Evolutionary conservation across 1,140 invertebrate genomes (phyloP), one percentile per base, ranked within the genome.

Genomic region (Ephestia elutella): DNA sequence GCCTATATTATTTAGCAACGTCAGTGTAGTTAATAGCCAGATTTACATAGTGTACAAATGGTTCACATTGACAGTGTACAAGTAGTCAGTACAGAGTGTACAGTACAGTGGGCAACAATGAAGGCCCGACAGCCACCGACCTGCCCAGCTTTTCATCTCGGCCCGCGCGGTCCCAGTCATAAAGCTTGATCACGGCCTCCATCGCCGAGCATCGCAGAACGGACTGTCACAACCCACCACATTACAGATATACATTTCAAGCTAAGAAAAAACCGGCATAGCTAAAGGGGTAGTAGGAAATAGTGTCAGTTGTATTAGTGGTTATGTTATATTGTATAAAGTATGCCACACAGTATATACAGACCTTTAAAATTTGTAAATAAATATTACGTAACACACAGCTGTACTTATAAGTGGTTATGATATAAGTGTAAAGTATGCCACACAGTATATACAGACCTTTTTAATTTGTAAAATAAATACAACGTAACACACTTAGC

Each of bases 131-230:
- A 25, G 30, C 49, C 55, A 71, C 73, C 68, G 75, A 96, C 95
- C 94, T 95, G 92, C 95, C 95, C 73, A 96, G 92, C 73, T 91
- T 91, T 86, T 95, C 94, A 86, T 95, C 94, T 80, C 91, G 89
- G 75, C 92, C 92, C 73, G 93, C 91, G 76, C 92, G 92, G 90
- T 95, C 94, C 93, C 94, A 94, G 91, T 95, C 94, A 93, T 91
- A 95, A 59, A 87, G 78, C 63, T 73, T 80, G 65, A 87, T 60
- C 57, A 62, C 65, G 49, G 59, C 67, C 57, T 59, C 55, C 72
- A 69, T 68, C 64, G 65, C 74, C 62, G 63, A 75, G 75, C 80
- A 57, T 60, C 70, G 70, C 70, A 88, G 73, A 74, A 85, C 60
- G 51, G 82, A 87, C 85, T 87, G 85, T 79, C 71, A 84, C 78